phyloP scores from a whole-genome alignment of 2,113 vertebrate species.

The Scatophagus argus region DNA sequence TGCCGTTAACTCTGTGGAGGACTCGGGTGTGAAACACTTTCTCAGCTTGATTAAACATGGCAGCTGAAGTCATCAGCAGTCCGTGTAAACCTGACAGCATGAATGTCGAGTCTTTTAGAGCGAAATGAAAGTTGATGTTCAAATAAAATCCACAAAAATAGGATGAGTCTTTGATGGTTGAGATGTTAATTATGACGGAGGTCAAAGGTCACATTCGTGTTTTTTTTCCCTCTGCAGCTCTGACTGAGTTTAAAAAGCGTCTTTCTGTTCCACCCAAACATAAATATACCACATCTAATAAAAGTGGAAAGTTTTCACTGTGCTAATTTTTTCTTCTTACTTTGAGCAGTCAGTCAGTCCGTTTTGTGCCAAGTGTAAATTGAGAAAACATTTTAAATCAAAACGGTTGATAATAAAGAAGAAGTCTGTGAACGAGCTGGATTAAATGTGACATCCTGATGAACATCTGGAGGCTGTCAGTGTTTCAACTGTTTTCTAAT shows the following conservation, averaged over 20 bases:
- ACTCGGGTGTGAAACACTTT: neutral
- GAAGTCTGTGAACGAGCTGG: neutral
- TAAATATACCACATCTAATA: no score
- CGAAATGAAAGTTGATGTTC: neutral
- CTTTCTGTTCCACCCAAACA: neutral
- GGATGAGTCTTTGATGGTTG: neutral
- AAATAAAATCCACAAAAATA: neutral
- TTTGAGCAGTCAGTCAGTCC: no score
- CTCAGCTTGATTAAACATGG: neutral
- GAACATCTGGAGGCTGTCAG: slow-evolving; percentile 3
- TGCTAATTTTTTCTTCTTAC: neutral
- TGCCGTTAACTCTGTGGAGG: neutral
- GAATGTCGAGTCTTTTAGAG: no score
- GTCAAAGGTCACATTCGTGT: slow-evolving; percentile 8
- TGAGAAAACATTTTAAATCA: neutral
- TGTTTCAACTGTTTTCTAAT: neutral
- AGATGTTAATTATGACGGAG: neutral
- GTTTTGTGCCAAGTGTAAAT: neutral
- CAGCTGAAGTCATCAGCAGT: neutral
- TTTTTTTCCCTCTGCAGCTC: neutral
- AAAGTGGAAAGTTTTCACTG: neutral
- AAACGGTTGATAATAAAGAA: neutral
- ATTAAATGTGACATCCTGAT: neutral
- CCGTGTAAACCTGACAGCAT: neutral
- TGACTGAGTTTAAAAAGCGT: neutral